Evolutionary conservation across 2,797 vertebrate genomes (phyloP).

Genomic region (Loriculus beryllinus): DNA sequence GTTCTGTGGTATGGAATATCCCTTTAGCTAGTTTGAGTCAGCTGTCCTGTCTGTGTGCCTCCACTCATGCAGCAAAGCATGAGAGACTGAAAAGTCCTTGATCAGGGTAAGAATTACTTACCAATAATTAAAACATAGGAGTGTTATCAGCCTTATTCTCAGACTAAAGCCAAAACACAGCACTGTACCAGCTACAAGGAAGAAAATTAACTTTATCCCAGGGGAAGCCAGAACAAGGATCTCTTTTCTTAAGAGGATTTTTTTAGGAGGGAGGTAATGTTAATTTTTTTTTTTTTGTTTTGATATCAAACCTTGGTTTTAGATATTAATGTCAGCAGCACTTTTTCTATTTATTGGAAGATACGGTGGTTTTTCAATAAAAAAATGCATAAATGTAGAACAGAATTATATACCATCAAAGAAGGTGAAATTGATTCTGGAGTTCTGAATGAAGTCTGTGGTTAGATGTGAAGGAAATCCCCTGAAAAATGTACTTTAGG

Average conservation of each 20-base stretch:
- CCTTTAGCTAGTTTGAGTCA: background rate
- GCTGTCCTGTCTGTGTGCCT: background rate
- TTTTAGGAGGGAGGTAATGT: too few relatives aligned
- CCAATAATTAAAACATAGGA: background rate
- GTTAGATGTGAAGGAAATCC: background rate
- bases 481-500: background rate
- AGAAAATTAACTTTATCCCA: background rate
- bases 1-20: background rate
- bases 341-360: background rate
- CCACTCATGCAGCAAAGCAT: background rate
- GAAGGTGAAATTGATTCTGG: background rate
- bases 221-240: background rate
- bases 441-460: background rate
- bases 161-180: background rate
- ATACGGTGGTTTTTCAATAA: background rate
- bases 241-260: background rate
- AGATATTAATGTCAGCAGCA: background rate
- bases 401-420: background rate
- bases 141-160: background rate
- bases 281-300: background rate
- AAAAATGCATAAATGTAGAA: background rate
- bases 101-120: background rate
- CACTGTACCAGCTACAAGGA: background rate
- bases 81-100: background rate
- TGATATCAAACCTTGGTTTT: background rate